These are phyloP conservation scores for Phylloscopus collybita DNA, from an alignment of 2,797 vertebrate species.

Conservation along the genomic window DNA sequence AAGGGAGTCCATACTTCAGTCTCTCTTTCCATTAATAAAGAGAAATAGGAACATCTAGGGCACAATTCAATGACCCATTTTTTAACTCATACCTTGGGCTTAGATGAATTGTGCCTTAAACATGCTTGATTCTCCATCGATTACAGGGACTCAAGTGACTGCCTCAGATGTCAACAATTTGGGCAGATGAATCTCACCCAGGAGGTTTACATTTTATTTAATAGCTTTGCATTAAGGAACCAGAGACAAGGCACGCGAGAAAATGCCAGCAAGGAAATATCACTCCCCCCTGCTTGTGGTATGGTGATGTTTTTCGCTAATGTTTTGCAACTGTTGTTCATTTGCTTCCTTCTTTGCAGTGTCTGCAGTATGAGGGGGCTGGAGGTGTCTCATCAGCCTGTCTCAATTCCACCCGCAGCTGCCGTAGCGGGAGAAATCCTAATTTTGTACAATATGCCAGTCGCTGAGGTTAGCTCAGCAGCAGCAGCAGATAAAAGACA, in stretches of 20 bases:
- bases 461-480: slow-evolving; percentile 19
- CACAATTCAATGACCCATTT: slow-evolving; percentile 5
- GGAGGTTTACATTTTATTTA: slow-evolving; percentile 34
- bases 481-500: slow-evolving; percentile 26
- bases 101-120: slow-evolving; percentile 39
- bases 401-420: background rate
- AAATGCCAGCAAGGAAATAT: background rate
- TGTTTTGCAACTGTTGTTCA: background rate
- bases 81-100: slow-evolving; percentile 22
- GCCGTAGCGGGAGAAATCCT: background rate
- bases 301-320: background rate
- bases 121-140: background rate
- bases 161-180: slow-evolving; percentile 31
- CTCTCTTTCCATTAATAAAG: slow-evolving; percentile 3
- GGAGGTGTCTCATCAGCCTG: background rate
- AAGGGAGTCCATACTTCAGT: background rate
- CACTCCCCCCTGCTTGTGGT: background rate
- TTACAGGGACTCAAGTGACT: slow-evolving; percentile 17
- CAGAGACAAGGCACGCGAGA: background rate
- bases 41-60: slow-evolving; percentile 6
- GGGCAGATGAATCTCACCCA: slow-evolving; percentile 48
- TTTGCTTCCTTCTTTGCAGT: background rate
- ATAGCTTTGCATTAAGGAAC: background rate
- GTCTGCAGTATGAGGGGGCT: background rate
- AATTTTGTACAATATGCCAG: slow-evolving; percentile 1